Evolutionary conservation across 1,140 invertebrate species (phyloP).

Genomic region (Tetragonula clypearis): DNA sequence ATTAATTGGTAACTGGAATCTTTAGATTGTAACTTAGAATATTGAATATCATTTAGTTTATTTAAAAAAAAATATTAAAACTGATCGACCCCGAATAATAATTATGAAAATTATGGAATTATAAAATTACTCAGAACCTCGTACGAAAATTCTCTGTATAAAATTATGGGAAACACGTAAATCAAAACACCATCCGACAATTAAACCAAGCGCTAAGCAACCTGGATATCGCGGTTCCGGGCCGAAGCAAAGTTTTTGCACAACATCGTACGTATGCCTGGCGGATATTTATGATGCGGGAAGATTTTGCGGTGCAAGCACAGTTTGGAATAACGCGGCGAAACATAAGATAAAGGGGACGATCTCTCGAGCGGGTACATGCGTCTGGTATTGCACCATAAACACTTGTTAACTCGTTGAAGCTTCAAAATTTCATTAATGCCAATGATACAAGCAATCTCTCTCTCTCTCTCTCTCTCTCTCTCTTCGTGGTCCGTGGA

Average conservation of each 20-base stretch:
- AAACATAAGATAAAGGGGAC: no score
- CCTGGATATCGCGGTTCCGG: neutral
- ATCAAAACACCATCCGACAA: neutral
- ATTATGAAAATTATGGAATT: no score
- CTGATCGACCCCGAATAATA: no score
- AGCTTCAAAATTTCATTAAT: neutral
- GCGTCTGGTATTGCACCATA: neutral
- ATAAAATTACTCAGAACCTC: no score
- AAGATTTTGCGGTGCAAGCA: slow-evolving; percentile 4
- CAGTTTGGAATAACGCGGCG: neutral
- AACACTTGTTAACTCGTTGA: neutral
- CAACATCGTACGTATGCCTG: neutral
- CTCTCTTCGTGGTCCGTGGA: no score
- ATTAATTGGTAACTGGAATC: no score
- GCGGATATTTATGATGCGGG: slow-evolving; percentile 30
- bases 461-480: no score
- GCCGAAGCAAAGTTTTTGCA: slow-evolving; percentile 1
- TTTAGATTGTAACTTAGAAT: no score
- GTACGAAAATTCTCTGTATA: neutral
- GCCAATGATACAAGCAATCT: neutral
- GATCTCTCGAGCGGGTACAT: neutral
- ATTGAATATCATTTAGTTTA: no score
- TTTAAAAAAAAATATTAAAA: no score
- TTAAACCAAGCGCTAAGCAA: neutral
- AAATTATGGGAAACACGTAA: neutral